Conservation (phyloP, 1,140 invertebrate genomes). For the Stegodyphus dumicola region DNA sequence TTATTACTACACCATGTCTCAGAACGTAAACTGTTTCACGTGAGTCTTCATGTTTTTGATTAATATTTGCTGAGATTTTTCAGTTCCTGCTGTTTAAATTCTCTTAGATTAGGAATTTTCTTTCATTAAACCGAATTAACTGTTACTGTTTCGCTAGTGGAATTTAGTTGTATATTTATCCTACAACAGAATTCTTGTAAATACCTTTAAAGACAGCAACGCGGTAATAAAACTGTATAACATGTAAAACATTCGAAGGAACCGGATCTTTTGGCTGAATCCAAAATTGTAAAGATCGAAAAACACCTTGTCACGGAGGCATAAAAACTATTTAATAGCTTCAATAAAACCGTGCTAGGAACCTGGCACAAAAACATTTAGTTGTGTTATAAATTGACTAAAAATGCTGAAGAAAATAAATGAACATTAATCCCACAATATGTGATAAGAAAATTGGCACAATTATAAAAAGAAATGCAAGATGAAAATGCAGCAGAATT, state of each 20-base stretch:
- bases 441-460: slow-evolving; percentile 50
- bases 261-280: slow-evolving; percentile 24
- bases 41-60: no score
- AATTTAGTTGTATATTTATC: no score
- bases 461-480: slow-evolving; percentile 25
- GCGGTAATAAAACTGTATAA: slow-evolving; percentile 36
- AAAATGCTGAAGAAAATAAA: slow-evolving; percentile 21
- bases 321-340: slow-evolving; percentile 27
- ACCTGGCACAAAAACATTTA: slow-evolving; percentile 35
- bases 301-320: slow-evolving; percentile 18
- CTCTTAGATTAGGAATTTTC: no score
- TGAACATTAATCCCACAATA: slow-evolving; percentile 28
- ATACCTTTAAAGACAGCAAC: slow-evolving; percentile 42
- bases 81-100: no score
- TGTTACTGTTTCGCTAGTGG: no score
- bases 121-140: no score
- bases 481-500: slow-evolving; percentile 32
- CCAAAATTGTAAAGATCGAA: slow-evolving; percentile 9
- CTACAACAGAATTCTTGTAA: slow-evolving; percentile 6
- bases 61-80: no score
- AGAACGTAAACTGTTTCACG: no score
- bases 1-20: no score
- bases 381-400: slow-evolving; percentile 22
- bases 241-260: slow-evolving; percentile 45
- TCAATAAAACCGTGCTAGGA: slow-evolving; percentile 41